Evolutionary conservation across 2,797 vertebrate genomes (phyloP).

Genomic region (Sebastiscus tertius): DNA sequence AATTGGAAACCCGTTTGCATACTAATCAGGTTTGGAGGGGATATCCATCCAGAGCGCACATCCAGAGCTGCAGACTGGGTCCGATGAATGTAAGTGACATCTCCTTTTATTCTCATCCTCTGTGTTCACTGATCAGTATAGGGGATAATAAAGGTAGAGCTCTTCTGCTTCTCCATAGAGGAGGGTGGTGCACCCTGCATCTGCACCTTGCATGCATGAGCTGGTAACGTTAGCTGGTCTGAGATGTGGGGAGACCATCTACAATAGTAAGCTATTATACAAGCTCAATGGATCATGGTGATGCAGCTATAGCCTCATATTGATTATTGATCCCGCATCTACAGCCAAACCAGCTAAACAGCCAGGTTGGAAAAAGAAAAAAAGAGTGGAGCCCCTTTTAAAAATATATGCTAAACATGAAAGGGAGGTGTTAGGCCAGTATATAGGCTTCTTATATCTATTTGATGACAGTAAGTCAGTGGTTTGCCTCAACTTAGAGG

Average conservation of each 20-base stretch:
- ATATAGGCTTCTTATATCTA: constrained; percentile 21
- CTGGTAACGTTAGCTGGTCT: constrained; percentile 13
- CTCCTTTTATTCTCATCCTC: constrained; percentile 38
- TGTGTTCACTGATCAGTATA: background rate
- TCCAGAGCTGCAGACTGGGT: constrained; percentile 63
- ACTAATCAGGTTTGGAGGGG: constrained; percentile 71
- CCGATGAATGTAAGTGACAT: constrained; percentile 83
- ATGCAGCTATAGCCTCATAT: constrained; percentile 19
- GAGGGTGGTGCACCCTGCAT: constrained; percentile 53
- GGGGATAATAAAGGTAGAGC: background rate
- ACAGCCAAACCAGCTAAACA: background rate
- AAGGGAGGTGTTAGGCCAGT: constrained; percentile 2
- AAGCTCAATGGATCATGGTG: constrained; percentile 21
- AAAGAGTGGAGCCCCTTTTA: background rate
- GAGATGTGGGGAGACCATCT: constrained; percentile 13
- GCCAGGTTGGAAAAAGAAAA: background rate
- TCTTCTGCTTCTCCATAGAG: background rate
- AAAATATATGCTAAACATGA: constrained; percentile 8
- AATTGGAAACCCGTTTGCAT: constrained; percentile 77
- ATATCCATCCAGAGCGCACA: constrained; percentile 65
- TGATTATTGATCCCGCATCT: constrained; percentile 55
- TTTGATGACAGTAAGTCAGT: constrained; percentile 53
- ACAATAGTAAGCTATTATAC: constrained; percentile 16
- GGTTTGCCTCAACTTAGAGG: constrained; percentile 48
- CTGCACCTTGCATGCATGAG: constrained; percentile 63